phyloP scores from a whole-genome alignment of 2,888 invertebrate genomes.

The Eilema sororculum region DNA sequence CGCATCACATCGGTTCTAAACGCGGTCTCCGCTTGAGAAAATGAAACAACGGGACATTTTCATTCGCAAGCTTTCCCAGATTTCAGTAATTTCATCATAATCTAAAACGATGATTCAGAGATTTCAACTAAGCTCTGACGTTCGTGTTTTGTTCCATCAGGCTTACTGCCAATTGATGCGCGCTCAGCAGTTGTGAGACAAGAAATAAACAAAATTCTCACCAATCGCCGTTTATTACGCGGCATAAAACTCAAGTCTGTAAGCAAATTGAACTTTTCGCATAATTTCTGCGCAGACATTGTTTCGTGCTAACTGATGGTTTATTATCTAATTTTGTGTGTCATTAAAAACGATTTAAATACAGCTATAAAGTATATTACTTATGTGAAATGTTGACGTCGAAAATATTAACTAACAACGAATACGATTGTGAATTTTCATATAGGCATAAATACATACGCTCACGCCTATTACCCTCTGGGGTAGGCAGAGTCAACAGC shows the following conservation, averaged over 20 bases:
- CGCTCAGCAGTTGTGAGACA: not conserved
- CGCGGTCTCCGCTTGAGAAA: too few species aligned
- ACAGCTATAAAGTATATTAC: conserved; percentile 18
- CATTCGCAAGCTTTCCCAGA: not conserved
- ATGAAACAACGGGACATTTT: too few species aligned
- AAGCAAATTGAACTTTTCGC: conserved; percentile 13
- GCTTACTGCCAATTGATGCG: conserved; percentile 6
- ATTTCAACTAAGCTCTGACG: conserved; percentile 2
- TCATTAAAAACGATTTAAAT: conserved; percentile 52
- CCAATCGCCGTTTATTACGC: not conserved
- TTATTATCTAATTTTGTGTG: conserved; percentile 47
- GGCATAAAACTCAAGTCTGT: conserved; percentile 4
- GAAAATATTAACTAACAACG: not conserved
- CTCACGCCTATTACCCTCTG: too few species aligned
- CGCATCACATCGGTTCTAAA: too few species aligned
- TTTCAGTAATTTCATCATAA: not conserved
- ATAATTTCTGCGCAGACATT: conserved; percentile 31
- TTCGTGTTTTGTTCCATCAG: conserved; percentile 17
- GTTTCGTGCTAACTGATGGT: conserved; percentile 24
- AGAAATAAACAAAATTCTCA: not conserved
- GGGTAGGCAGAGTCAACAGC: too few species aligned
- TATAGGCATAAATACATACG: too few species aligned
- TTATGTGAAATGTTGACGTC: not conserved
- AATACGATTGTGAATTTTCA: too few species aligned
- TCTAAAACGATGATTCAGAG: not conserved